Evolutionary conservation across 2,888 invertebrate genomes (phyloP).

Genomic region (Pachliopta kotzebuea): DNA sequence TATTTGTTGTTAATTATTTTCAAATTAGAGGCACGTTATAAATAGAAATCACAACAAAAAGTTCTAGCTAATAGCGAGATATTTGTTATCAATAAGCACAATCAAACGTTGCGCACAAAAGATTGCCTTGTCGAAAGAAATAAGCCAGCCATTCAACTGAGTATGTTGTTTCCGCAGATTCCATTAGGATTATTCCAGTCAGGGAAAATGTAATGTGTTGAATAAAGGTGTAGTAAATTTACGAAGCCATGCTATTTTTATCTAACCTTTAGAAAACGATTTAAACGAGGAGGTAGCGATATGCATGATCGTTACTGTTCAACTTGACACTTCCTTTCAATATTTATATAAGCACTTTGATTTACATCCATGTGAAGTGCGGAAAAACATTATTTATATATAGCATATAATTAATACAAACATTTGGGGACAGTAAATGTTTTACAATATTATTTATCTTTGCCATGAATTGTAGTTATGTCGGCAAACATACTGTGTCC

Average conservation of each 20-base stretch:
- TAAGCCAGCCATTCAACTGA: conserved; percentile 30
- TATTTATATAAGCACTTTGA: not conserved
- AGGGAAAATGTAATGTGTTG: conserved; percentile 35
- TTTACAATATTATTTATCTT: not conserved
- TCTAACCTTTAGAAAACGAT: conserved; percentile 6
- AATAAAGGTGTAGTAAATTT: conserved; percentile 35
- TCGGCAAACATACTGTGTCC: not conserved
- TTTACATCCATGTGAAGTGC: not conserved
- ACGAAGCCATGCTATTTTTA: conserved; percentile 24
- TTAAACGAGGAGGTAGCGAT: conserved; percentile 1
- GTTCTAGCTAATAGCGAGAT: conserved; percentile 1
- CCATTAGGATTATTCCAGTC: conserved; percentile 34
- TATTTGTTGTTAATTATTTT: no score
- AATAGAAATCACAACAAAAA: not conserved
- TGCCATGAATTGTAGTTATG: not conserved
- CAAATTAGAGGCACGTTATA: no score
- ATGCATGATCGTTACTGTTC: conserved; percentile 4
- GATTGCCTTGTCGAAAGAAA: conserved; percentile 26
- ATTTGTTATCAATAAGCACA: not conserved
- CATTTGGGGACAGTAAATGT: no score
- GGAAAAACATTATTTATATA: no score
- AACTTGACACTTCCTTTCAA: conserved; percentile 9
- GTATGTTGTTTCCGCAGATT: conserved; percentile 31
- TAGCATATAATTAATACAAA: not conserved
- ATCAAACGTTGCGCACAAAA: conserved; percentile 5